Base-by-base conservation (phyloP, 2,797 vertebrate species). In the Acanthopagrus latus region DNA sequence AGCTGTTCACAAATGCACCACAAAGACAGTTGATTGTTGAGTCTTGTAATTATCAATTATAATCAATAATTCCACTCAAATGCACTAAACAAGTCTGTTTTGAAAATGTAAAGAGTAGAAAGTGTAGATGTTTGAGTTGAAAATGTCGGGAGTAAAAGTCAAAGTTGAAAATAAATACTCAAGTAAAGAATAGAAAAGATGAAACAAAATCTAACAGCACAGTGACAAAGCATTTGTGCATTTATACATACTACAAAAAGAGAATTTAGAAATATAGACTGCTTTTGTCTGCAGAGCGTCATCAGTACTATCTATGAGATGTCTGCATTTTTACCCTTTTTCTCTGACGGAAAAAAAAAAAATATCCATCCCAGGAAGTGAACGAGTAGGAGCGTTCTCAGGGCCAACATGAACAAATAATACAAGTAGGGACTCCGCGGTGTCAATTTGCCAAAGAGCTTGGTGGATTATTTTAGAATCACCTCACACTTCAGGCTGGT, bases 401-500 rank as follows among this genome's bases (percentile, higher is more conserved):
- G 51, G 77, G 77, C 71, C 71, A 87, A 81, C 73, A 77, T 75
- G 58, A 84, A 86, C 74, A 89, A 85, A 87, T 75, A 83, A 63
- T 33, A 81, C 18, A 76, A 76, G 68, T 3, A 38, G 38, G 71
- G 43, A 62, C 55, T 56, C 74, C 27, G 50, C 47, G 1, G 82
- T 78, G 75, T 81, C 44, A 80, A 78, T 67, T 73, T 85, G 85
- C 77, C 67, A 74, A 82, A 76, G 62, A 81, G 65, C 51, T 50
- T 2, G 59, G 50, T 62, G 78, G 84, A 91, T 94, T 89, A 91
- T 91, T 92, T 90, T 82, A 78, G 62, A 86, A 91, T 76, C 83
- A 84, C 80, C 82, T 93, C 87, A 86, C 91, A 92, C 91, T 93
- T 90, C 62, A 58, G 68, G 46, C 56, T 41, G 54, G 88, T 92